A percentile compares a stretch with the other conserved stretches of the same genome.
phyloP scores from a whole-genome alignment of 2,113 vertebrate genomes.

The Poeciliopsis prolifica region DNA sequence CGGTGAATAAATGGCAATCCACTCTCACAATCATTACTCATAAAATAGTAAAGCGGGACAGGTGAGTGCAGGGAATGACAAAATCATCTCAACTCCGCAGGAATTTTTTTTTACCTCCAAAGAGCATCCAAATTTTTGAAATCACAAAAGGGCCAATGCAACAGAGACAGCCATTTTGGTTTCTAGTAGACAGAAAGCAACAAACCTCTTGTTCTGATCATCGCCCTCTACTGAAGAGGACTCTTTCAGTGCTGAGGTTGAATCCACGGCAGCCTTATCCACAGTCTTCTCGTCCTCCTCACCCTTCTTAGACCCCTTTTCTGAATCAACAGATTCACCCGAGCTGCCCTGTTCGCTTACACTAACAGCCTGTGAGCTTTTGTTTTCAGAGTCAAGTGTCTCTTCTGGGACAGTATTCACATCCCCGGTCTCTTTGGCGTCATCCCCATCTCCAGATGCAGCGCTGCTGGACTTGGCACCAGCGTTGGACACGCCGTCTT shows the following conservation, averaged over 20 bases:
- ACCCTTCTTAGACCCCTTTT: slow-evolving; percentile 86
- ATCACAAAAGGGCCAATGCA: slow-evolving; percentile 87
- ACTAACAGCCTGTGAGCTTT: slow-evolving; percentile 88
- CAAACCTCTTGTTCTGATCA: slow-evolving; percentile 99
- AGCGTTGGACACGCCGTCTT: slow-evolving; percentile 84
- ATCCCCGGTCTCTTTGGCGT: slow-evolving; percentile 80
- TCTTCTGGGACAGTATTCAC: slow-evolving; percentile 83
- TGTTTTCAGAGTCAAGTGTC: slow-evolving; percentile 83
- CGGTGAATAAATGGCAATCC: slow-evolving; percentile 42
- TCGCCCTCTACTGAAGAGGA: slow-evolving; percentile 96
- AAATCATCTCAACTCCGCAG: slow-evolving; percentile 66
- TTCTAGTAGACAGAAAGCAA: slow-evolving; percentile 98
- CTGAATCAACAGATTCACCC: slow-evolving; percentile 83
- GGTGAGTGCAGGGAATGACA: slow-evolving; percentile 57
- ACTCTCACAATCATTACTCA: slow-evolving; percentile 58
- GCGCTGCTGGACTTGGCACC: slow-evolving; percentile 81
- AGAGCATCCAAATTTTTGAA: slow-evolving; percentile 80
- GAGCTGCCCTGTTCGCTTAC: slow-evolving; percentile 80
- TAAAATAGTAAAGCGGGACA: slow-evolving; percentile 54
- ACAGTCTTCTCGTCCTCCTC: slow-evolving; percentile 91
- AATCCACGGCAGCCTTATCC: slow-evolving; percentile 85
- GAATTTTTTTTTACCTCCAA: slow-evolving; percentile 74
- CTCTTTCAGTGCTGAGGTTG: slow-evolving; percentile 91
- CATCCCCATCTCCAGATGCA: slow-evolving; percentile 82
- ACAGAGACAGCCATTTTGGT: slow-evolving; percentile 93